phyloP scores from a whole-genome alignment of 2,113 vertebrate species.

The Zosterops borbonicus region DNA sequence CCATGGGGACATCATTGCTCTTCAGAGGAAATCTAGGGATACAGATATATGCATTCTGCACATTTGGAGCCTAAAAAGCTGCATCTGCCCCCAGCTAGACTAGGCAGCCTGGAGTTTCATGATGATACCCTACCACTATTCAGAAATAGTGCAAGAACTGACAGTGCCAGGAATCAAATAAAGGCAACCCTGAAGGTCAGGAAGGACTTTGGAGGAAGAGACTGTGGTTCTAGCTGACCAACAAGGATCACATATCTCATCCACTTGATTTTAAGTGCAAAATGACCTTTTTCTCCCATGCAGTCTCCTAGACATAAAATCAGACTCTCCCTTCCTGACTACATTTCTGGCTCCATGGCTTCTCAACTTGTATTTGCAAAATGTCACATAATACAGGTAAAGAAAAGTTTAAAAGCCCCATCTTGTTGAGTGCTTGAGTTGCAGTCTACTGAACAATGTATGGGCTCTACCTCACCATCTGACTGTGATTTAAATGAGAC shows the following conservation, averaged over 20 bases:
- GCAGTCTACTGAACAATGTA: neutral
- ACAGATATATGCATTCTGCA: neutral
- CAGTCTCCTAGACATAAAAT: neutral
- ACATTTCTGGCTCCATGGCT: neutral
- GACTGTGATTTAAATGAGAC: neutral
- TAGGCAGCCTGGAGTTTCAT: neutral
- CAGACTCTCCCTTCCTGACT: neutral
- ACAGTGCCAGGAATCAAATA: neutral
- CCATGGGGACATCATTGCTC: rapidly evolving
- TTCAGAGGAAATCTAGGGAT: neutral
- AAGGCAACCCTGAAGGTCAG: neutral
- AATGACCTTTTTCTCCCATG: neutral
- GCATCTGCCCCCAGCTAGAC: neutral
- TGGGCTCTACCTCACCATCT: neutral
- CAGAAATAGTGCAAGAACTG: neutral
- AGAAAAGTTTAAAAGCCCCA: neutral
- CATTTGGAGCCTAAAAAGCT: neutral
- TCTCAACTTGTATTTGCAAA: neutral
- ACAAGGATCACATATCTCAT: neutral
- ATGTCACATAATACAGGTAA: neutral
- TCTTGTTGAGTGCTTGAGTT: neutral
- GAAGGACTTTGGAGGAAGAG: neutral
- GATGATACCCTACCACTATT: rapidly evolving
- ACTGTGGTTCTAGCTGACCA: neutral
- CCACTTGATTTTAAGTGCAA: neutral